Evolutionary conservation across 2,888 invertebrate genomes (phyloP).

Genomic region (Zonitis immaculata): DNA sequence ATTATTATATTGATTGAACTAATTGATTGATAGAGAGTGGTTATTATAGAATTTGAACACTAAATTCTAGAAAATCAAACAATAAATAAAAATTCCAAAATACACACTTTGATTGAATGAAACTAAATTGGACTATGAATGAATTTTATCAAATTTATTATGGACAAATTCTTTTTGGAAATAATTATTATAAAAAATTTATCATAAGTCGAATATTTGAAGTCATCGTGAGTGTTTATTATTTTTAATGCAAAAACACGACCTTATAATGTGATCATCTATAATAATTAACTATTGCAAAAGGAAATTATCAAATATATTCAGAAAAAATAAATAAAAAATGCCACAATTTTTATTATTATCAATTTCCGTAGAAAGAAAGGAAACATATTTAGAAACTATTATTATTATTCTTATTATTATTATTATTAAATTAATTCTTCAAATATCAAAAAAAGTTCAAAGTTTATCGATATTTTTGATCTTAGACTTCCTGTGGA

Average conservation of each 20-base stretch:
- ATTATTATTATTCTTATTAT: too few species aligned
- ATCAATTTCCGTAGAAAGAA: not conserved
- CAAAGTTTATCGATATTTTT: not conserved
- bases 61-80: too few species aligned
- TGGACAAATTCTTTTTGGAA: constrained; percentile 7
- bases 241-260: constrained; percentile 10
- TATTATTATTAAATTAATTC: too few species aligned
- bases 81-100: not conserved
- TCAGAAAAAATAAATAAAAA: too few species aligned
- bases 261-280: not conserved
- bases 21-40: too few species aligned
- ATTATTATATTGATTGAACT: too few species aligned
- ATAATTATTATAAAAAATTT: constrained; percentile 10
- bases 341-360: not conserved
- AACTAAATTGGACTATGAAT: constrained; percentile 13
- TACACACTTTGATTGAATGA: not conserved
- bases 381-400: too few species aligned
- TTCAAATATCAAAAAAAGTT: not conserved
- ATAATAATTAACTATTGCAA: too few species aligned
- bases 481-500: not conserved
- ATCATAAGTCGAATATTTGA: constrained; percentile 8
- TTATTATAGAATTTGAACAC: too few species aligned
- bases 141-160: constrained; percentile 14
- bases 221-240: constrained; percentile 15
- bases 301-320: too few species aligned